Evolutionary conservation across 2,888 invertebrate species (phyloP), one percentile per base, ranked within the genome.

Genomic region (Myopa tessellatipennis): DNA sequence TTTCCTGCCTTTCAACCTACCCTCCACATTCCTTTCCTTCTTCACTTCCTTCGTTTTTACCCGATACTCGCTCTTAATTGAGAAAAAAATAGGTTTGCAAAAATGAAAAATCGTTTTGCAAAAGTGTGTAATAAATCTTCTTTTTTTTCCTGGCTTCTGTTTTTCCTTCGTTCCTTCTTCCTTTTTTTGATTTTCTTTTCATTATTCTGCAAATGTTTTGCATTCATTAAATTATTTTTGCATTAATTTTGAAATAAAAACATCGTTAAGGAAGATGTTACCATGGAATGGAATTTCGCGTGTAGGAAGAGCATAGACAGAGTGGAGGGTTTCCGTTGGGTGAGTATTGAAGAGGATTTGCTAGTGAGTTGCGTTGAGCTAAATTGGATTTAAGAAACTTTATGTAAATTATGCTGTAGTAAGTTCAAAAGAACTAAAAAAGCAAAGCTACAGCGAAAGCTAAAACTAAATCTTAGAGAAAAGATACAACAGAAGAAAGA

Each of bases 91-190:
- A 26, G 26, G 26, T 26, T 26, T 26, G 26, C 26, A 26, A 70
- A 70, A 76, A 76, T 77, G 76, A 65, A 65, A 76, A 70, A 65
- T 77, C 65, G 71, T 71, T 72, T 77, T 65, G 65, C 61, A 61
- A 70, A 70, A 60, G 67, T 70, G 38, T 36, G 18, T 58, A n/a
- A 45, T 45, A 45, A 45, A 45, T 45, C 45, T 45, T 6, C 58
- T 67, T 65, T 14, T 38, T 4, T 5, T 73, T 60, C 14, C 26
- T 72, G 38, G 55, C 50, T 36, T 67, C 16, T 8, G n/a, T n/a
- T 0, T n/a, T 16, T 12, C 3, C 55, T n/a, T n/a, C 65, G 52
- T 52, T 18, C 18, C 60, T 18, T 50, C 16, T 38, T 38, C 38
- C 40, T 38, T 67, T 76, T 10, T 61, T 14, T 14, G 60, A 3